These are phyloP conservation scores for Drosophila meridionalis DNA, from an alignment of 2,888 invertebrate species.

Conservation along the genomic window DNA sequence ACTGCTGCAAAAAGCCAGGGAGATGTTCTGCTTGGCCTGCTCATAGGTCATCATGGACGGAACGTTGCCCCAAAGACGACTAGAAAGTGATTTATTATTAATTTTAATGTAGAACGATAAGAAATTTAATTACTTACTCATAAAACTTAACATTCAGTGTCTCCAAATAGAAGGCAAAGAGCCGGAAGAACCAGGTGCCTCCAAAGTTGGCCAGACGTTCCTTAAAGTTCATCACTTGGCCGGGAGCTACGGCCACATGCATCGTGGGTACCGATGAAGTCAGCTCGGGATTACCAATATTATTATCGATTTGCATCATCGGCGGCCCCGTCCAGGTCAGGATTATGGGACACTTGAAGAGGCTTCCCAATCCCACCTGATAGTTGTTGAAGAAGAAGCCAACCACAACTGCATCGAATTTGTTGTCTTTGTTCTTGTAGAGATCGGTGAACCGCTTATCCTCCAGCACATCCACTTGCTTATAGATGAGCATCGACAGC, in stretches of 20 bases:
- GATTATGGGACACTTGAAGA: conserved; percentile 79
- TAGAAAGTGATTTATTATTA: conserved; percentile 4
- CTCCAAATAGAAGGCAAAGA: conserved; percentile 31
- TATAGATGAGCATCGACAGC: conserved; percentile 59
- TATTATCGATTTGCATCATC: conserved; percentile 53
- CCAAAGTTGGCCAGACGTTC: conserved; percentile 67
- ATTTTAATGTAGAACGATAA: background rate
- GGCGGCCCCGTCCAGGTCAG: conserved; percentile 70
- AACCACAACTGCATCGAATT: conserved; percentile 82
- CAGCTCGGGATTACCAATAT: conserved; percentile 80
- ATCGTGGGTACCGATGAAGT: conserved; percentile 72
- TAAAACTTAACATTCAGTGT: conserved; percentile 52
- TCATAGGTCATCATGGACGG: conserved; percentile 65
- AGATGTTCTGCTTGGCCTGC: conserved; percentile 78
- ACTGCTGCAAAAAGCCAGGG: conserved; percentile 78
- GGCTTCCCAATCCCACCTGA: conserved; percentile 74
- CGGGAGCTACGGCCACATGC: conserved; percentile 42
- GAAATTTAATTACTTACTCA: conserved; percentile 55
- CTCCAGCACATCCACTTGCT: conserved; percentile 75
- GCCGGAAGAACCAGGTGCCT: conserved; percentile 26
- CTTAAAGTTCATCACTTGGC: conserved; percentile 62
- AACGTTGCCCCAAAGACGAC: conserved; percentile 48
- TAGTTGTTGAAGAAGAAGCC: conserved; percentile 82
- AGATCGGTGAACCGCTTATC: conserved; percentile 74
- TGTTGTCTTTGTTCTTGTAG: conserved; percentile 75